Conservation (phyloP, 2,888 invertebrate genomes). For the Zhengitettix transpicula region DNA sequence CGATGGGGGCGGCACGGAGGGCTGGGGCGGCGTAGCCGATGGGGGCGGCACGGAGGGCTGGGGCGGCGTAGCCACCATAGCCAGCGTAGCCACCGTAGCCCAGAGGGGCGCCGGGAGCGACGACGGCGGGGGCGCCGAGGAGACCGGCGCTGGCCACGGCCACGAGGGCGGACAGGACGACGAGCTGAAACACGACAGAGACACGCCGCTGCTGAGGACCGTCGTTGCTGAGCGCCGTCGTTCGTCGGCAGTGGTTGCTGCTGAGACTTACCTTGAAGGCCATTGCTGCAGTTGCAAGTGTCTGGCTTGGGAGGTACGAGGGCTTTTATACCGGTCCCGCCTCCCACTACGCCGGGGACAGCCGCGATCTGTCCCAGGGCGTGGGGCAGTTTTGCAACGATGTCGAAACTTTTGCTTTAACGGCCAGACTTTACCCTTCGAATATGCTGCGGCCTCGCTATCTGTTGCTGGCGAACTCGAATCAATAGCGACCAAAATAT, state of each 20-base stretch:
- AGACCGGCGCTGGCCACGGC: slow-evolving; percentile 11
- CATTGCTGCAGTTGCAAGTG: not conserved
- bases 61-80: slow-evolving; percentile 7
- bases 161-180: slow-evolving; percentile 15
- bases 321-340: too few species aligned
- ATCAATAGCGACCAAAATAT: too few species aligned
- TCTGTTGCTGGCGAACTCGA: too few species aligned
- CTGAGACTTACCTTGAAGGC: not conserved
- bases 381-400: too few species aligned
- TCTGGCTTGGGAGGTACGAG: not conserved
- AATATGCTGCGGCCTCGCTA: too few species aligned
- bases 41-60: slow-evolving; percentile 8
- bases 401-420: too few species aligned
- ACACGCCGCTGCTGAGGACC: not conserved
- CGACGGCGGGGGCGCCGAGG: slow-evolving; percentile 7
- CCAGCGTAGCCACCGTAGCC: slow-evolving; percentile 1
- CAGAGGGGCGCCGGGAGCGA: slow-evolving; percentile 5
- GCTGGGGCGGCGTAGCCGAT: slow-evolving; percentile 3
- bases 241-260: not conserved
- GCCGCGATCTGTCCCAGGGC: too few species aligned
- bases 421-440: too few species aligned
- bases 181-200: slow-evolving; percentile 4
- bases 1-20: slow-evolving; percentile 2
- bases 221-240: not conserved
- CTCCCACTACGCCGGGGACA: too few species aligned